Base-by-base conservation (phyloP, 2,113 vertebrate genomes). In the Mobula hypostoma region DNA sequence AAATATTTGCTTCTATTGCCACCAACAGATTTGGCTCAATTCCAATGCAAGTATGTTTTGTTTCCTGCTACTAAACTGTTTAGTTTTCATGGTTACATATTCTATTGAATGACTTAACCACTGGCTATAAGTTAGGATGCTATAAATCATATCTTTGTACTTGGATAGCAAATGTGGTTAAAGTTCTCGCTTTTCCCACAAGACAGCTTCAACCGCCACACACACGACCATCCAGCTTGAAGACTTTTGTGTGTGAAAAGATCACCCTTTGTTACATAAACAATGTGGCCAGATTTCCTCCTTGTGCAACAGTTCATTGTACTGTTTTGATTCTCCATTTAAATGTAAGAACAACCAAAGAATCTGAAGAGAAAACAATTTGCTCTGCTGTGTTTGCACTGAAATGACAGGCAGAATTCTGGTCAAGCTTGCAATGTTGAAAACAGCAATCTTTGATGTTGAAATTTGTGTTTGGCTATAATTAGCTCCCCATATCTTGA, bases 131-230 rank as follows among this genome's bases (percentile, higher is more conserved):
- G 36, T 58, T 58, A 85, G 48, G 48, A 85, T 85, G 40, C 48
- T 29, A 48, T 85, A 85, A 85, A 85, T 61, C 48, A 85, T 85
- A 21, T 27, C 24, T 61, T 24, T 17, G 15, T 19, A 61, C 21
- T 29, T 29, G 9, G 82, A 12, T 21, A 14, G 6, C 82, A 85
- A 85, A 58, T 61, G 82, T 0, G 82, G 82, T 85, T 85, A 61
- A 85, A 85, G 48, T 85, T 58, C 82, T 85, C 27, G 58, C 9
- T 85, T 85, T 85, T 85, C 82, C 82, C 24, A 85, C 82, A 85
- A 85, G 56, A 56, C 24, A 85, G 82, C 82, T 85, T 58, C 48
- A 85, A 85, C 82, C 12, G 82, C 82, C 82, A 58, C 82, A 85
- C n/a, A 79, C 74, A 77, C 72, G n/a, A 79, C 21, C 24, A 27